phyloP scores from a whole-genome alignment of 2,797 vertebrate species.

The Scolopax rusticola region DNA sequence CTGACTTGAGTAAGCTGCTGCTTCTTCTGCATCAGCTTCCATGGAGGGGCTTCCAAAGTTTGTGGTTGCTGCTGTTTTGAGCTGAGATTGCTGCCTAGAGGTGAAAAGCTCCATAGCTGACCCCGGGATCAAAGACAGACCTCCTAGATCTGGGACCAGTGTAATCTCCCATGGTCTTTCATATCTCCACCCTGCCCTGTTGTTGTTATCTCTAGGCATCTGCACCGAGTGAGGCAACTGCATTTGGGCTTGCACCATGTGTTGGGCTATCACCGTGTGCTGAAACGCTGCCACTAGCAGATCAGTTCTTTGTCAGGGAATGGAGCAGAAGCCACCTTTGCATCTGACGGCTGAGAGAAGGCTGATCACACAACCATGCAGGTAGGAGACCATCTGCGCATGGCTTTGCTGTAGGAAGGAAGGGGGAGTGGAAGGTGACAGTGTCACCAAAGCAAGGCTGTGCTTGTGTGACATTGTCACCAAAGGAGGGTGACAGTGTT shows the following conservation, averaged over 20 bases:
- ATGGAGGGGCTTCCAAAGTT: accelerated
- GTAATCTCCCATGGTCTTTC: neutral
- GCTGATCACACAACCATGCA: neutral
- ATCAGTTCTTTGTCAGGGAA: neutral
- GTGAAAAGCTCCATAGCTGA: too few relatives aligned
- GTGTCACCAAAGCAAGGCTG: neutral
- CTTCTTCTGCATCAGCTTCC: neutral
- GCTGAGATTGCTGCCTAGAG: neutral
- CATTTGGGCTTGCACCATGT: accelerated
- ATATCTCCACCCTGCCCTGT: neutral
- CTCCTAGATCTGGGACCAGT: neutral
- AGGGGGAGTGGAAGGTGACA: neutral
- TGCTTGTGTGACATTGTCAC: neutral
- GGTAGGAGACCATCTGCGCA: neutral
- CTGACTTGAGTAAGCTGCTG: neutral
- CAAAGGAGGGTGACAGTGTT: neutral
- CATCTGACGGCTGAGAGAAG: neutral
- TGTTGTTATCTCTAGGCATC: neutral
- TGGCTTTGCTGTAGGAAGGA: neutral
- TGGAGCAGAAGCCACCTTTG: neutral
- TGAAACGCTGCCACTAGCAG: neutral
- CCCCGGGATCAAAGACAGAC: neutral
- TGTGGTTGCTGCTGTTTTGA: neutral
- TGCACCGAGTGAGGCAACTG: neutral
- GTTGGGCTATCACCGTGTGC: accelerated